phyloP scores from a whole-genome alignment of 2,888 invertebrate genomes.

The Lasius platythorax region DNA sequence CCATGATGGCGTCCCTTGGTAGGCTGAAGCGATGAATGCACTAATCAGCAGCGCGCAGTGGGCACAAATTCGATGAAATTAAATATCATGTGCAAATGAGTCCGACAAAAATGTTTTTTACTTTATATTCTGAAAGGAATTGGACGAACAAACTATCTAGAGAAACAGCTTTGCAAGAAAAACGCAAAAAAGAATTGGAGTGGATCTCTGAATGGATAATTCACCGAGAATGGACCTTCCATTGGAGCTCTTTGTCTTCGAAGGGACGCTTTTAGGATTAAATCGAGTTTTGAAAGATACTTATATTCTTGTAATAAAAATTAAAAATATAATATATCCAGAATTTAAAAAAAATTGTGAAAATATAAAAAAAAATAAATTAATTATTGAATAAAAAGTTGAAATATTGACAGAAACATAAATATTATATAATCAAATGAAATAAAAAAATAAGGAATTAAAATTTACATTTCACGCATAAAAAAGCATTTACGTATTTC shows the following conservation, averaged over 20 bases:
- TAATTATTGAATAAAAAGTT: background rate
- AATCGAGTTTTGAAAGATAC: constrained; percentile 15
- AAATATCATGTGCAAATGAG: constrained; percentile 33
- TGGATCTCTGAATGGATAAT: constrained; percentile 38
- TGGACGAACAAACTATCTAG: constrained; percentile 1
- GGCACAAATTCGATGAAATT: constrained; percentile 43
- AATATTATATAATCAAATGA: background rate
- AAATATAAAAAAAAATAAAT: background rate
- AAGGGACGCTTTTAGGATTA: background rate
- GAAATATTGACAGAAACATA: background rate
- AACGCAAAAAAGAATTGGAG: constrained; percentile 29
- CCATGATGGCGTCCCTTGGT: background rate
- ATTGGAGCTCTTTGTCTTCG: background rate
- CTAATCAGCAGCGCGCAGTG: constrained; percentile 30
- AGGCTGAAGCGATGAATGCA: constrained; percentile 32
- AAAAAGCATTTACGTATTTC: background rate
- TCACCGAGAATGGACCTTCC: background rate
- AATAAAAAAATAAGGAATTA: background rate
- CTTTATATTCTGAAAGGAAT: background rate
- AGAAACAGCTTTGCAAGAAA: background rate
- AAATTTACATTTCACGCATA: background rate
- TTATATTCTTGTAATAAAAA: constrained; percentile 1
- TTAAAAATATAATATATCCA: constrained; percentile 19
- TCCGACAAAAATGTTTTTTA: constrained; percentile 12
- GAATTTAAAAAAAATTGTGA: background rate